phyloP scores from a whole-genome alignment of 2,113 vertebrate species.

The Platichthys stellatus region DNA sequence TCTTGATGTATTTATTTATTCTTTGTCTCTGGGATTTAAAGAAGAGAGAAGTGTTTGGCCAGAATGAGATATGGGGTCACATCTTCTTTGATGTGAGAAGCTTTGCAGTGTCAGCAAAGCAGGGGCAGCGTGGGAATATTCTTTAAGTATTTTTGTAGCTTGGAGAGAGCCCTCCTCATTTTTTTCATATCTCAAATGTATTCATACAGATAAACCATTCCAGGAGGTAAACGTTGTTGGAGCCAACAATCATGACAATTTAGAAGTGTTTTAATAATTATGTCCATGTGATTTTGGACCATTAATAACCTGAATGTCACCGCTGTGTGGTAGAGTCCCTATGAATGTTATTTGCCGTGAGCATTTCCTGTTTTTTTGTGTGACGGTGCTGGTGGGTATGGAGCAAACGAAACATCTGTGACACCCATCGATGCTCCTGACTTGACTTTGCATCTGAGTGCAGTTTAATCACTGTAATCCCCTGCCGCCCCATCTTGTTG shows the following conservation, averaged over 20 bases:
- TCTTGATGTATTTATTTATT: not conserved
- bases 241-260: too few relatives aligned
- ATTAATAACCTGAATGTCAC: not conserved
- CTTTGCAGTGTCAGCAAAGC: conserved; percentile 37
- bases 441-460: conserved; percentile 64
- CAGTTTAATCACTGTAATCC: conserved; percentile 62
- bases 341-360: conserved; percentile 23
- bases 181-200: conserved; percentile 20
- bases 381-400: conserved; percentile 11
- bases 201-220: not conserved
- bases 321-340: conserved; percentile 2
- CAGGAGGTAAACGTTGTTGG: not conserved
- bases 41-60: conserved; percentile 24
- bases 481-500: conserved; percentile 14
- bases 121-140: conserved; percentile 5
- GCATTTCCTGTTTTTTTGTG: conserved; percentile 4
- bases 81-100: conserved; percentile 25
- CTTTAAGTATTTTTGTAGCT: not conserved
- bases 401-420: conserved; percentile 51
- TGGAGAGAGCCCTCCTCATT: not conserved
- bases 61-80: conserved; percentile 28
- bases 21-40: conserved; percentile 13
- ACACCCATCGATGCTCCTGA: conserved; percentile 62
- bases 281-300: not conserved
- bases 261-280: too few relatives aligned